These are phyloP conservation scores for Frieseomelitta varia DNA, from an alignment of 1,140 invertebrate species.

Conservation along the genomic window DNA sequence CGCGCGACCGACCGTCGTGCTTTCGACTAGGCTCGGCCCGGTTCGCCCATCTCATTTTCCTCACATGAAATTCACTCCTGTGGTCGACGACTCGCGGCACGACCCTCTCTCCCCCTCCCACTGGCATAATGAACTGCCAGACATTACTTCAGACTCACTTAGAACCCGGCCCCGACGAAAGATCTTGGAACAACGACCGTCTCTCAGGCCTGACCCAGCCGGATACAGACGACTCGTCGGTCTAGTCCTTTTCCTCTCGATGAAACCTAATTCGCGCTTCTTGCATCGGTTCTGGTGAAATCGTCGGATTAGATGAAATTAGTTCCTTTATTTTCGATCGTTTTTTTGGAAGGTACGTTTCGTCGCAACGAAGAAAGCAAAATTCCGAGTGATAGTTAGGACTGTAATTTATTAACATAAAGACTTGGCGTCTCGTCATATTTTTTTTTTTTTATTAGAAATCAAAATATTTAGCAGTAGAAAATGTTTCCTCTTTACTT, in stretches of 20 bases:
- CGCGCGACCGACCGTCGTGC: neutral
- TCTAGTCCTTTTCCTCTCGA: neutral
- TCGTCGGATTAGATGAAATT: neutral
- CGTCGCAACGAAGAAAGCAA: neutral
- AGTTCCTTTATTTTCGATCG: no score
- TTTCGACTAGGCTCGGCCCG: no score
- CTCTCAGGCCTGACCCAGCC: neutral
- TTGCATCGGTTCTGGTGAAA: neutral
- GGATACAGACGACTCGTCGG: neutral
- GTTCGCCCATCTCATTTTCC: slow-evolving; percentile 20
- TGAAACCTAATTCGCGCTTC: neutral
- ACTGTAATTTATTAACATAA: no score
- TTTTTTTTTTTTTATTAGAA: no score
- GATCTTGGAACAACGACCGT: slow-evolving; percentile 13
- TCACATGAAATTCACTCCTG: slow-evolving; percentile 27
- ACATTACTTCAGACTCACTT: slow-evolving; percentile 39
- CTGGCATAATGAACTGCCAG: slow-evolving; percentile 55
- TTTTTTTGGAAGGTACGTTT: neutral
- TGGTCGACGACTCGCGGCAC: slow-evolving; percentile 12
- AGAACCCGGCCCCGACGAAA: slow-evolving; percentile 4
- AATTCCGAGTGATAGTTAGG: neutral
- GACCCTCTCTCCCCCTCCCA: neutral
- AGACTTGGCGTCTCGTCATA: no score
- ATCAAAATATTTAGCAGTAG: no score
- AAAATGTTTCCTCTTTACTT: no score